phyloP scores from a whole-genome alignment of 2,113 vertebrate genomes.

The Trochalopteron elliotii region DNA sequence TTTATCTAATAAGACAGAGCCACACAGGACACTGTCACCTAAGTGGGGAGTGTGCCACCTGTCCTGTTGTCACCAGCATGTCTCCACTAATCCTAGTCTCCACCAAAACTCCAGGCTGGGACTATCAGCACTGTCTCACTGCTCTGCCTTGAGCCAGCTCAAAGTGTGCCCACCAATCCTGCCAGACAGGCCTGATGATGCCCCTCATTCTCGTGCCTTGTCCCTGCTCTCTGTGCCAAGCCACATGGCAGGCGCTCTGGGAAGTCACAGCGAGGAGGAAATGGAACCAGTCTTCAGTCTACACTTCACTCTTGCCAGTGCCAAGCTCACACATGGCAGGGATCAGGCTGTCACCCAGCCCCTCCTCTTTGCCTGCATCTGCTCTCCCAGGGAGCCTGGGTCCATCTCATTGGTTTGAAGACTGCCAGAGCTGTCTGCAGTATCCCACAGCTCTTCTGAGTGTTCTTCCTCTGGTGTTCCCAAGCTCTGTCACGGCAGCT shows the following conservation, averaged over 20 bases:
- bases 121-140: not conserved
- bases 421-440: not conserved
- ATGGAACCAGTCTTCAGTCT: not conserved
- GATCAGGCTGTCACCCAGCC: not conserved
- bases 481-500: fast-evolving
- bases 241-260: not conserved
- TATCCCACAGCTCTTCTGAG: not conserved
- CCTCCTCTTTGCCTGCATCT: not conserved
- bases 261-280: not conserved
- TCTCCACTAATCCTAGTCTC: not conserved
- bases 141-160: not conserved
- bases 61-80: not conserved
- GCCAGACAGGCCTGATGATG: not conserved
- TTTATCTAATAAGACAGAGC: not conserved
- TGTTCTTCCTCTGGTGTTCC: not conserved
- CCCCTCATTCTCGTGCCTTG: fast-evolving
- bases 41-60: fast-evolving
- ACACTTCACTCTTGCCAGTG: not conserved
- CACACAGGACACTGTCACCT: not conserved
- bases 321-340: not conserved
- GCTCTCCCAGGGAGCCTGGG: not conserved
- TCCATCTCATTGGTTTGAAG: not conserved
- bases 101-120: not conserved
- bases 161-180: not conserved
- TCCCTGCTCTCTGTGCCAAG: not conserved